Evolutionary conservation across 2,113 vertebrate species (phyloP).

Genomic region (Acrocephalus kingi): DNA sequence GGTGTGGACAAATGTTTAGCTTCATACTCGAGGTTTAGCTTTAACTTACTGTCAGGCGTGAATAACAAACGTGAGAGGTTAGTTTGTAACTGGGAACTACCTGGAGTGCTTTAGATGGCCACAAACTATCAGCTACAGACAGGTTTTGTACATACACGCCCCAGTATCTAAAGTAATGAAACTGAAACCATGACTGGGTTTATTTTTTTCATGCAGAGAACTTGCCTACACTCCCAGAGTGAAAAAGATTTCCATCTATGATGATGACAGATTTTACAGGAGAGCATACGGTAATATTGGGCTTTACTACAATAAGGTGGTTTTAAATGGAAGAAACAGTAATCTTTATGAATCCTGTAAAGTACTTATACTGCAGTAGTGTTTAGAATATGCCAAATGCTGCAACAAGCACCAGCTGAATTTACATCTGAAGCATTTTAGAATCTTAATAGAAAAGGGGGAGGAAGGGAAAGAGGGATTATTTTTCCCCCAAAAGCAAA

Average conservation of each 20-base stretch:
- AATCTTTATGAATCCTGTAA: background rate
- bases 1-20: background rate
- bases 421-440: background rate
- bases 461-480: background rate
- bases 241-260: background rate
- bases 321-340: background rate
- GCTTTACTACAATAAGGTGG: background rate
- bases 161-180: background rate
- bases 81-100: background rate
- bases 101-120: fast-evolving
- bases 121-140: background rate
- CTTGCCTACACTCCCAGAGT: background rate
- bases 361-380: background rate
- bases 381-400: background rate
- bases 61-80: fast-evolving
- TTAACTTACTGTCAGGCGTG: background rate
- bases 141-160: fast-evolving
- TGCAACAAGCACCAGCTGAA: background rate
- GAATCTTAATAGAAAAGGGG: background rate
- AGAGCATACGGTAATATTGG: background rate
- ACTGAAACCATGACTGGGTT: background rate
- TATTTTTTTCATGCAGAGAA: background rate
- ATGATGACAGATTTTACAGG: background rate
- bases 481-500: too few relatives aligned
- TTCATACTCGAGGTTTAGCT: background rate